Conservation (phyloP, 2,113 vertebrate species). For the Elachura formosa region DNA sequence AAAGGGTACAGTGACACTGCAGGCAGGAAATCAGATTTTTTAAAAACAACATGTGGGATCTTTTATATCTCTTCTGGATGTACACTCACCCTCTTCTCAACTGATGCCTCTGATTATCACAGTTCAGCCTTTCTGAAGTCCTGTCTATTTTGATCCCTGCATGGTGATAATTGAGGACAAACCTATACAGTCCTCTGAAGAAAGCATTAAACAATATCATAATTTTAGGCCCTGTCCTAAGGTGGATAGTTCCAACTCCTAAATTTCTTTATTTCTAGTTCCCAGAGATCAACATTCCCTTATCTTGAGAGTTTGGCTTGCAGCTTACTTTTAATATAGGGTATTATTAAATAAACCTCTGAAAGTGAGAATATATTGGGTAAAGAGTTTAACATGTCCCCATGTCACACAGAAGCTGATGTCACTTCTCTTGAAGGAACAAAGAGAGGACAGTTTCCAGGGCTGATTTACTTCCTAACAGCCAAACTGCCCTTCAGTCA, state of each 20-base stretch:
- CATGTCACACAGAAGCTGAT: not conserved
- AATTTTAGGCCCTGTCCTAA: not conserved
- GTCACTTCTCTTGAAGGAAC: not conserved
- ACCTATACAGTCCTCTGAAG: not conserved
- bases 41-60: not conserved
- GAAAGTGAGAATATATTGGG: not conserved
- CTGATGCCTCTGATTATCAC: not conserved
- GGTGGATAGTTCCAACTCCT: not conserved
- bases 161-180: not conserved
- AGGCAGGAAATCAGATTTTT: not conserved
- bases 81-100: not conserved
- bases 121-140: not conserved
- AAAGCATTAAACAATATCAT: not conserved
- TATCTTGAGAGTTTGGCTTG: not conserved
- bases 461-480: not conserved
- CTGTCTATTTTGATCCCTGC: not conserved
- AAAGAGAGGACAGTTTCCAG: not conserved
- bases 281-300: not conserved
- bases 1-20: not conserved
- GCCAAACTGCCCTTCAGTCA: not conserved
- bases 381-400: not conserved
- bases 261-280: not conserved
- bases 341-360: not conserved
- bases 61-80: not conserved
- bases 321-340: not conserved